Percentiles rank a stretch among this genome's conserved stretches.
Evolutionary conservation across 2,797 vertebrate genomes (phyloP).

Genomic region (Dallia pectoralis): DNA sequence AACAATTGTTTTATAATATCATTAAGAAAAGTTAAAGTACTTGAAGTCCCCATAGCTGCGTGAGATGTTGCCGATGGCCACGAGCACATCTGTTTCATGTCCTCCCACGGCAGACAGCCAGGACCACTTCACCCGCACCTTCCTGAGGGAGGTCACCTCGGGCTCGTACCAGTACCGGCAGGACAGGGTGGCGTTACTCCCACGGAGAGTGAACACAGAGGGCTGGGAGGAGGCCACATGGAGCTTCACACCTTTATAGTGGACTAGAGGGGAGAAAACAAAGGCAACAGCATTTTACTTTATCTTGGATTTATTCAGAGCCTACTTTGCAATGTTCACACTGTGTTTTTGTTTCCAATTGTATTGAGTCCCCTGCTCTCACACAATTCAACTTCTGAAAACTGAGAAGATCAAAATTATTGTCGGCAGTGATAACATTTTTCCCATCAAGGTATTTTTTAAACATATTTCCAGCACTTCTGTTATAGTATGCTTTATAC

Average conservation of each 20-base stretch:
- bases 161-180: constrained; percentile 80
- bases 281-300: neutral
- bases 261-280: constrained; percentile 41
- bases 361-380: too few species aligned
- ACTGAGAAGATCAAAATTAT: too few species aligned
- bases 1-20: neutral
- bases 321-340: too few species aligned
- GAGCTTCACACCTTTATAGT: constrained; percentile 73
- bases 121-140: constrained; percentile 84
- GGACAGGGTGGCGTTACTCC: constrained; percentile 77
- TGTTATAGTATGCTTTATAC: too few species aligned
- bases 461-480: too few species aligned
- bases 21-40: constrained; percentile 25
- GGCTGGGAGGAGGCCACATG: constrained; percentile 73
- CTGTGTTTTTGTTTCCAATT: too few species aligned
- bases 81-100: constrained; percentile 78
- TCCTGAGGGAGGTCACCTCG: constrained; percentile 45
- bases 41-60: constrained; percentile 76
- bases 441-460: too few species aligned
- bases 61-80: constrained; percentile 68
- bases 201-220: constrained; percentile 67
- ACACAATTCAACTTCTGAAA: too few species aligned
- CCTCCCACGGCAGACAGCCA: constrained; percentile 72
- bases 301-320: neutral
- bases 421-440: too few species aligned